Percentiles rank a stretch among this genome's conserved stretches.
These are phyloP conservation scores for Petromus typicus DNA, from an alignment of 2,113 vertebrate genomes.

Conservation along the genomic window DNA sequence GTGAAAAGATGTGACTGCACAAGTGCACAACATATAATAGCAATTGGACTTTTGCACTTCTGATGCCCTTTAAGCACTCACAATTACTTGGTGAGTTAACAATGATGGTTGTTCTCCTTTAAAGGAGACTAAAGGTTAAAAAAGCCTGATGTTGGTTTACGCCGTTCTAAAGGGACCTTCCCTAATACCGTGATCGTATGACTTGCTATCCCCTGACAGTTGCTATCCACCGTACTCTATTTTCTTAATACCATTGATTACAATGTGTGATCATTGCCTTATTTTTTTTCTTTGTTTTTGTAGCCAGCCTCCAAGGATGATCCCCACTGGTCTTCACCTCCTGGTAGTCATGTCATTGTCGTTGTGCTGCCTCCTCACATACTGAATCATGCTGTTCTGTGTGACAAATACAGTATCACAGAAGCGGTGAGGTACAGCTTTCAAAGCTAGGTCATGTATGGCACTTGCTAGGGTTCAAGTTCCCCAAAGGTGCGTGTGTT, in stretches of 20 bases:
- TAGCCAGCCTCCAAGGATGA: not conserved
- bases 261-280: not conserved
- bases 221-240: not conserved
- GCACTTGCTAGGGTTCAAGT: not conserved
- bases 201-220: not conserved
- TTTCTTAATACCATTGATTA: slow-evolving; percentile 4
- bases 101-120: not conserved
- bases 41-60: not conserved
- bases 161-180: not conserved
- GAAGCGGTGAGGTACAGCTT: not conserved
- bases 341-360: not conserved
- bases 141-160: not conserved
- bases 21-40: not conserved
- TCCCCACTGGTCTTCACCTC: not conserved
- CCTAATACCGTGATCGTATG: not conserved
- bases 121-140: not conserved
- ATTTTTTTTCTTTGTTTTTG: not conserved
- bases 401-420: not conserved
- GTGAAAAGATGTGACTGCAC: not conserved
- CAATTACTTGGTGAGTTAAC: not conserved
- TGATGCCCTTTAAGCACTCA: not conserved
- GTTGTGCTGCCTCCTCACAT: not conserved
- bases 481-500: not conserved
- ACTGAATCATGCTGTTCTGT: not conserved
- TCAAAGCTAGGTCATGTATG: not conserved